Percentiles rank a stretch among this genome's conserved stretches.
Evolutionary conservation across 1,140 invertebrate genomes (phyloP).

Genomic region (Magallana ariakensis): DNA sequence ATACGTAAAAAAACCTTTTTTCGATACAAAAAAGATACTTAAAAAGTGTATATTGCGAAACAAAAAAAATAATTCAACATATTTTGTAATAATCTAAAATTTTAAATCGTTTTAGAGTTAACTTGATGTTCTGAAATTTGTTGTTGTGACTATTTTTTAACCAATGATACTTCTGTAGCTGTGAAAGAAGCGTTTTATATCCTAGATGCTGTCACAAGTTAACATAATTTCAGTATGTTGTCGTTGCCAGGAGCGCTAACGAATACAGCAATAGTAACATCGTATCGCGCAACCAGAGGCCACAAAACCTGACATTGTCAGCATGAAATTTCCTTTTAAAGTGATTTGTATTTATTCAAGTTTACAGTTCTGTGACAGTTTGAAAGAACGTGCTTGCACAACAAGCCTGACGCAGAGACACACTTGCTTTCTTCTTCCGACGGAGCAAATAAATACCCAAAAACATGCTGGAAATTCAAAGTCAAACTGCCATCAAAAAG

Average conservation of each 20-base stretch:
- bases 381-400: not conserved
- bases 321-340: constrained; percentile 32
- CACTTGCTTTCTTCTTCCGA: not conserved
- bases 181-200: too few relatives aligned
- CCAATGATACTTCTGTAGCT: too few relatives aligned
- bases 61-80: too few relatives aligned
- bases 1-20: too few relatives aligned
- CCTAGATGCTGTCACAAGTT: too few relatives aligned
- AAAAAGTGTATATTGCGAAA: too few relatives aligned
- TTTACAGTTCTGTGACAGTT: constrained; percentile 10
- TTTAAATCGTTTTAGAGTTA: too few relatives aligned
- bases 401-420: not conserved
- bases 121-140: too few relatives aligned
- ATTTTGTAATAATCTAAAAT: too few relatives aligned
- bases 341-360: constrained; percentile 30
- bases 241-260: not conserved
- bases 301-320: not conserved
- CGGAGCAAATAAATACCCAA: not conserved
- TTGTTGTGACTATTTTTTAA: too few relatives aligned
- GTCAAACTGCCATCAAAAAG: not conserved
- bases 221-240: not conserved
- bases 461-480: not conserved
- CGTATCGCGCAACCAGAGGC: not conserved
- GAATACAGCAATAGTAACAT: not conserved
- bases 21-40: too few relatives aligned